These are phyloP conservation scores for Lithobius niger DNA, from an alignment of 1,140 invertebrate species.

Conservation along the genomic window DNA sequence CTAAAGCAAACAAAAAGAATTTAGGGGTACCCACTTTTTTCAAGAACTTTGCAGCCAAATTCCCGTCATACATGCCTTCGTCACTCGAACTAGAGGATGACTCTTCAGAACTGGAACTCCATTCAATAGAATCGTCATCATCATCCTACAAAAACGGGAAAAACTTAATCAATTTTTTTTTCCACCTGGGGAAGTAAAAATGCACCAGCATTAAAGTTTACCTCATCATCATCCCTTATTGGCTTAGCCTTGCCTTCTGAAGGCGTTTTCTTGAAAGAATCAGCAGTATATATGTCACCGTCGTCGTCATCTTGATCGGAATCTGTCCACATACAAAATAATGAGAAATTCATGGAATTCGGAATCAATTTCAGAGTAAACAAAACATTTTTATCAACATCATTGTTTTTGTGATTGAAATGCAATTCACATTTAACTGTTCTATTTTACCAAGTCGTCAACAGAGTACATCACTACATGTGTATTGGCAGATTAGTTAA, in stretches of 20 bases:
- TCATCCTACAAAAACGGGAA: constrained; percentile 20
- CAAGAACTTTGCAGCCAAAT: constrained; percentile 48
- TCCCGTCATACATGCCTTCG: constrained; percentile 36
- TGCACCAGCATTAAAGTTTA: constrained; percentile 5
- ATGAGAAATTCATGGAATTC: too few species aligned
- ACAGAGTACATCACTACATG: too few species aligned
- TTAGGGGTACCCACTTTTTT: too few species aligned
- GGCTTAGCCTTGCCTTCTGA: constrained; percentile 25
- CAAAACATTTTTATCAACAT: too few species aligned
- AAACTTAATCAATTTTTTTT: not conserved
- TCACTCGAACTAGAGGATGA: constrained; percentile 20
- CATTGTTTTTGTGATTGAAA: too few species aligned
- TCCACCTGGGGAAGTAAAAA: not conserved
- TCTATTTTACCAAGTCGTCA: too few species aligned
- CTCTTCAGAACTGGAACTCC: constrained; percentile 22
- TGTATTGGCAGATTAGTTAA: too few species aligned
- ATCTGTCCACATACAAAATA: constrained; percentile 24
- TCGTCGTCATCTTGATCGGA: constrained; percentile 39
- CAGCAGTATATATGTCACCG: constrained; percentile 21
- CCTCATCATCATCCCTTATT: constrained; percentile 27
- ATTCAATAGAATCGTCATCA: constrained; percentile 29
- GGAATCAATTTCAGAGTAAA: too few species aligned
- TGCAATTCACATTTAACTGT: too few species aligned
- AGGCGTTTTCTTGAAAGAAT: constrained; percentile 2
- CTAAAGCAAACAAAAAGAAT: too few species aligned